A percentile compares a stretch with the other conserved stretches of the same genome.
These are phyloP conservation scores for Catharus minimus DNA, from an alignment of 2,113 vertebrate species.

Conservation along the genomic window DNA sequence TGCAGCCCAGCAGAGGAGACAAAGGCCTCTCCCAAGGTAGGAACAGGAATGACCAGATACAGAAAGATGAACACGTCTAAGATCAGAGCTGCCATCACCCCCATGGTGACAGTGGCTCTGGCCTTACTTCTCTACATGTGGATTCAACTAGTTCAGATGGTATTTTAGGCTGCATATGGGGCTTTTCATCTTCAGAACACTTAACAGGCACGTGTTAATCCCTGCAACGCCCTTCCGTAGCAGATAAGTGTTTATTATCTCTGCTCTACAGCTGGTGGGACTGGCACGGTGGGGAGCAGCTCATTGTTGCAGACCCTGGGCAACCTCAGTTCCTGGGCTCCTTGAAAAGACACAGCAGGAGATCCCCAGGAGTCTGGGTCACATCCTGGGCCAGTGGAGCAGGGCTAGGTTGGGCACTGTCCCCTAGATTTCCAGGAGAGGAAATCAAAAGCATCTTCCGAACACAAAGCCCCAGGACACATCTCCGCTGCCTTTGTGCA, in stretches of 20 bases:
- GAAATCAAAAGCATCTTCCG: not conserved
- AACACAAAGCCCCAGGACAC: not conserved
- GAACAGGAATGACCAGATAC: not conserved
- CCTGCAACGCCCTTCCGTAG: not conserved
- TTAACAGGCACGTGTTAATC: conserved; percentile 40
- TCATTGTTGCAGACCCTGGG: not conserved
- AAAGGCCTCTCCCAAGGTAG: not conserved
- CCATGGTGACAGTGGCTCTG: not conserved
- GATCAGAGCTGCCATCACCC: conserved; percentile 40
- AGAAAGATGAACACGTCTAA: not conserved
- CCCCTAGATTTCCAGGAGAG: not conserved
- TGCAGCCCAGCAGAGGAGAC: not conserved
- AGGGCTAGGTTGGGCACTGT: not conserved
- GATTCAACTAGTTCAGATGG: conserved; percentile 42
- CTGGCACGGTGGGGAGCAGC: not conserved
- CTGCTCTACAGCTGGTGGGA: conserved; percentile 12
- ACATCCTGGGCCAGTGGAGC: not conserved
- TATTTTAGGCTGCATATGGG: conserved; percentile 42
- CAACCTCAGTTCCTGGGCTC: not conserved
- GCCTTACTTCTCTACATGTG: conserved; percentile 35
- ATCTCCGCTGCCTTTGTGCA: not conserved
- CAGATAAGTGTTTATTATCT: conserved; percentile 54
- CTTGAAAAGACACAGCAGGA: not conserved
- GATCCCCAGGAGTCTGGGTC: not conserved
- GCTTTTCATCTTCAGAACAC: conserved; percentile 41